phyloP scores from a whole-genome alignment of 2,888 invertebrate genomes.

The Unio delphinus region DNA sequence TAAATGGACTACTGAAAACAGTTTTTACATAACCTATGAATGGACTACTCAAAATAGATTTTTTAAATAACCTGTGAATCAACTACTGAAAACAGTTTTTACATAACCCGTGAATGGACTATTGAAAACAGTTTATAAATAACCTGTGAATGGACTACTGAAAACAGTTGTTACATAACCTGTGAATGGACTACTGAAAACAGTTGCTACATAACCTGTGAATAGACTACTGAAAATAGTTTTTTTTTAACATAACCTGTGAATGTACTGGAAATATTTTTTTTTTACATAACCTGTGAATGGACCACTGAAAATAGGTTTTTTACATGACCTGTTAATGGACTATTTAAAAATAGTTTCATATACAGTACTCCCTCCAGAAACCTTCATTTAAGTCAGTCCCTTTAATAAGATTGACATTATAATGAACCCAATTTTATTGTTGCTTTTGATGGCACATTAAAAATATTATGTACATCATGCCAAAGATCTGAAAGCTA shows the following conservation, averaged over 20 bases:
- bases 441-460: too few species aligned
- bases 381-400: too few species aligned
- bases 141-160: background rate
- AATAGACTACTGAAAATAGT: background rate
- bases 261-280: background rate
- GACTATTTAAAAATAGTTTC: too few species aligned
- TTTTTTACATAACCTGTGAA: background rate
- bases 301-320: background rate
- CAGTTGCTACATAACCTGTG: background rate
- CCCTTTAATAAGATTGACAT: too few species aligned
- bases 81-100: background rate
- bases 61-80: background rate
- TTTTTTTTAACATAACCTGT: background rate
- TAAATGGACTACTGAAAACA: background rate
- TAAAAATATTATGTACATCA: too few species aligned
- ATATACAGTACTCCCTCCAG: too few species aligned
- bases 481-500: too few species aligned
- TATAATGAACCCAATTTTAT: too few species aligned
- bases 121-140: background rate
- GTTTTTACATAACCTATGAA: background rate
- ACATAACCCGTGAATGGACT: background rate
- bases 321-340: background rate
- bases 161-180: background rate
- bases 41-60: background rate
- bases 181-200: background rate